A percentile compares a stretch with the other conserved stretches of the same genome.
Evolutionary conservation across 2,888 invertebrate species (phyloP).

Genomic region (Sepioteuthis lessoniana): DNA sequence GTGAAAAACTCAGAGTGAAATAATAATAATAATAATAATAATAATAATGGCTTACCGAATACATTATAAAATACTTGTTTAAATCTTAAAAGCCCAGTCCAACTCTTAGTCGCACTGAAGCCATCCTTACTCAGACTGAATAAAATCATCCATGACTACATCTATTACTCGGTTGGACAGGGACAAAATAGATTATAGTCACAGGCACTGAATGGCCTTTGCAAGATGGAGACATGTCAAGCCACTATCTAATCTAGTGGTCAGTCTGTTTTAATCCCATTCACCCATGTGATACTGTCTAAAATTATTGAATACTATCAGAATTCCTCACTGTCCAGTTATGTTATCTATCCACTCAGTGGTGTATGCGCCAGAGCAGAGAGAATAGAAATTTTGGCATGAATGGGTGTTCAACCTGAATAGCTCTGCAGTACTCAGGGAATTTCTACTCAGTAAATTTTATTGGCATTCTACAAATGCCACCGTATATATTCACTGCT

Average conservation of each 20-base stretch:
- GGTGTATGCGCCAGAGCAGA: background rate
- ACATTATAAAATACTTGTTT: background rate
- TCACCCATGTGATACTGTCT: background rate
- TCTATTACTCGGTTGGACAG: background rate
- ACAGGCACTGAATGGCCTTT: background rate
- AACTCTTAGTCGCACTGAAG: background rate
- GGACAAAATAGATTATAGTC: background rate
- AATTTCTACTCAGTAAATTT: background rate
- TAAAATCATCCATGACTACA: background rate
- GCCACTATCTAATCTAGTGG: background rate
- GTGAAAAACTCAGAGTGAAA: too few relatives aligned
- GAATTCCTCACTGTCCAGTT: conserved; percentile 8
- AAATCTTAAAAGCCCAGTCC: background rate
- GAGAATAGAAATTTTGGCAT: background rate
- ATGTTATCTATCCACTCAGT: background rate
- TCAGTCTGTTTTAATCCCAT: conserved; percentile 4
- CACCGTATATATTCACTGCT: background rate
- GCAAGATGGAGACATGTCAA: background rate
- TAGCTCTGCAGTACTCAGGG: background rate
- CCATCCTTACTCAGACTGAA: background rate
- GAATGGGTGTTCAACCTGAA: background rate
- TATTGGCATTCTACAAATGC: conserved; percentile 1
- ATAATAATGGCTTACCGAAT: too few relatives aligned
- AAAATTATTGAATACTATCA: background rate
- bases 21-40: too few relatives aligned